These are phyloP conservation scores for Thaumatotibia leucotreta DNA, from an alignment of 1,140 invertebrate genomes.

Conservation along the genomic window DNA sequence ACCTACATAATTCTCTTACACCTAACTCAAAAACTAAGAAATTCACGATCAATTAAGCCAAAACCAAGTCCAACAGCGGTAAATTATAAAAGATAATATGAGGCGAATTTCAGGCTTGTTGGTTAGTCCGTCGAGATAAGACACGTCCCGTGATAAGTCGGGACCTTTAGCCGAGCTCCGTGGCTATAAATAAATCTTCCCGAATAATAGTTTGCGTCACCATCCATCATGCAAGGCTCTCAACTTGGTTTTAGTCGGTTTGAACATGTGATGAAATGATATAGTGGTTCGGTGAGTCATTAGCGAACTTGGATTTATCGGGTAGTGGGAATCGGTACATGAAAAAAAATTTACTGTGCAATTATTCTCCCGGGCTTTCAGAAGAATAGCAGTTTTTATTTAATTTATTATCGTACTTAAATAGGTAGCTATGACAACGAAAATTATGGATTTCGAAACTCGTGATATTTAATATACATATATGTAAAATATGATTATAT, in stretches of 20 bases:
- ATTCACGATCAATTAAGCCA: slow-evolving; percentile 2
- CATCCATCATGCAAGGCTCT: slow-evolving; percentile 7
- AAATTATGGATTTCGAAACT: too few relatives aligned
- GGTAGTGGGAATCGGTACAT: neutral
- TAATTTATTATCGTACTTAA: too few relatives aligned
- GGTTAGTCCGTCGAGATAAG: slow-evolving; percentile 4
- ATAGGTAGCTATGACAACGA: too few relatives aligned
- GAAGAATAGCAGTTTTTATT: too few relatives aligned
- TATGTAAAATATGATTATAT: too few relatives aligned
- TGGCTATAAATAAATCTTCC: slow-evolving; percentile 8
- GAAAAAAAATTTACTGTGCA: too few relatives aligned
- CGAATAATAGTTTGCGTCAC: slow-evolving; percentile 10
- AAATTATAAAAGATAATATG: slow-evolving; percentile 13
- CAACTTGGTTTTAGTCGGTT: neutral
- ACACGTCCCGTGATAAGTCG: slow-evolving; percentile 5
- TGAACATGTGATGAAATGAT: neutral
- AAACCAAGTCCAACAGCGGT: slow-evolving; percentile 4
- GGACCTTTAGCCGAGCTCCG: slow-evolving; percentile 3
- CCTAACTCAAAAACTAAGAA: neutral
- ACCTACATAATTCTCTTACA: neutral
- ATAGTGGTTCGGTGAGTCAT: neutral
- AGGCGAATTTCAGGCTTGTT: slow-evolving; percentile 12
- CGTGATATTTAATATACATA: too few relatives aligned
- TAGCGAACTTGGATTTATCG: neutral
- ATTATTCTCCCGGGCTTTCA: too few relatives aligned